Evolutionary conservation across 2,888 invertebrate species (phyloP).

Genomic region (Mesorhabditis belari): DNA sequence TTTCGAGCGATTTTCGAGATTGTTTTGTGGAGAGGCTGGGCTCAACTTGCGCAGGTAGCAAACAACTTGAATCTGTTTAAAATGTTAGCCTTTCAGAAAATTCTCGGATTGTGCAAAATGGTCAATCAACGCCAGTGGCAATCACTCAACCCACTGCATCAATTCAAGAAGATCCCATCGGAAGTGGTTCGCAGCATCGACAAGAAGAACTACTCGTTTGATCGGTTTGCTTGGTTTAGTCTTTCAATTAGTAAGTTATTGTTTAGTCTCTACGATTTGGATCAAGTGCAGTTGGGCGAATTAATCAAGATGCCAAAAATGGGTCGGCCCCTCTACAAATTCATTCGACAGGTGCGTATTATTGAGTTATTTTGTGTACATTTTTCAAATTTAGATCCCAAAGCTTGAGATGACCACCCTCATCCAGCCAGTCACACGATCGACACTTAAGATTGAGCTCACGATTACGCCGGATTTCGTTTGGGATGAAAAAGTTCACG

Average conservation of each 20-base stretch:
- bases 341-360: slow-evolving; percentile 71
- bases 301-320: slow-evolving; percentile 80
- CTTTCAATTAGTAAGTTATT: background rate
- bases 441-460: slow-evolving; percentile 83
- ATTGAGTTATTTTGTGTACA: background rate
- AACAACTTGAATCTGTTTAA: too few relatives aligned
- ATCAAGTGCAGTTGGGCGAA: slow-evolving; percentile 91
- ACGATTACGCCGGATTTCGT: slow-evolving; percentile 97
- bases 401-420: slow-evolving; percentile 90
- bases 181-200: slow-evolving; percentile 83
- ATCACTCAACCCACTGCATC: slow-evolving; percentile 92
- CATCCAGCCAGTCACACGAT: slow-evolving; percentile 87
- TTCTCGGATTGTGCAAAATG: slow-evolving; percentile 93
- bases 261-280: slow-evolving; percentile 76
- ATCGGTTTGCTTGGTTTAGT: too few relatives aligned
- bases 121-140: slow-evolving; percentile 91
- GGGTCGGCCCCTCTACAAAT: slow-evolving; percentile 89
- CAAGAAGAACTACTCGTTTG: slow-evolving; percentile 71
- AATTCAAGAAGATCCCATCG: slow-evolving; percentile 89
- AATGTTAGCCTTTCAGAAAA: slow-evolving; percentile 64
- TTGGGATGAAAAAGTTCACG: slow-evolving; percentile 85
- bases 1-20: slow-evolving; percentile 96
- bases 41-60: slow-evolving; percentile 72
- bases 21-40: slow-evolving; percentile 85
- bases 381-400: slow-evolving; percentile 64